Percentiles rank a stretch among this genome's conserved stretches.
phyloP scores from a whole-genome alignment of 2,797 vertebrate genomes.

The Allobates femoralis region DNA sequence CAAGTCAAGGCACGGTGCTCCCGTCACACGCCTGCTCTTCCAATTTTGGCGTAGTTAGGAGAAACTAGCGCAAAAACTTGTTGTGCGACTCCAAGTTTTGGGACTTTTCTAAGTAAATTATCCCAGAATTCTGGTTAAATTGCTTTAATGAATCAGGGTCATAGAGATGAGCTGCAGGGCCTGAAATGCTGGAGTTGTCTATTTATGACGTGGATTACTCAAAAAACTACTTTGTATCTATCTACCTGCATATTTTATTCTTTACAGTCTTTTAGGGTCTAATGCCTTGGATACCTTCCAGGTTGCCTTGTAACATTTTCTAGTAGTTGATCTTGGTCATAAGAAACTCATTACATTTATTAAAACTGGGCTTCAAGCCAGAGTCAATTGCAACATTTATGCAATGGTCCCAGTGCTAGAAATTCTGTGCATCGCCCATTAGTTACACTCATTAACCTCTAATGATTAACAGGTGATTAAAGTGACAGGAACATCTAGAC shows the following conservation, averaged over 20 bases:
- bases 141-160: too few relatives aligned
- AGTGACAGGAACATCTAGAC: constrained; percentile 17
- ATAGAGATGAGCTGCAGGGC: too few relatives aligned
- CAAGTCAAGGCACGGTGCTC: too few relatives aligned
- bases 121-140: too few relatives aligned
- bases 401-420: not conserved
- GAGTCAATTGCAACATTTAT: constrained; percentile 35
- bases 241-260: not conserved
- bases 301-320: constrained; percentile 8
- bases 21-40: too few relatives aligned
- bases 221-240: not conserved
- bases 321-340: constrained; percentile 11
- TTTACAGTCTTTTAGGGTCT: not conserved
- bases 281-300: constrained; percentile 17
- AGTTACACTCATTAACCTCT: constrained; percentile 28
- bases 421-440: not conserved
- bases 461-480: constrained; percentile 36
- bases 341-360: constrained; percentile 31
- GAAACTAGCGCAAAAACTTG: too few relatives aligned
- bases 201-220: too few relatives aligned
- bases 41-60: too few relatives aligned
- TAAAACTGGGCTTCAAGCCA: constrained; percentile 28
- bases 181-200: too few relatives aligned
- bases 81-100: too few relatives aligned
- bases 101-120: too few relatives aligned